Evolutionary conservation across 2,888 invertebrate genomes (phyloP), one percentile per base, ranked within the genome.

Genomic region (Parnassius smintheus): DNA sequence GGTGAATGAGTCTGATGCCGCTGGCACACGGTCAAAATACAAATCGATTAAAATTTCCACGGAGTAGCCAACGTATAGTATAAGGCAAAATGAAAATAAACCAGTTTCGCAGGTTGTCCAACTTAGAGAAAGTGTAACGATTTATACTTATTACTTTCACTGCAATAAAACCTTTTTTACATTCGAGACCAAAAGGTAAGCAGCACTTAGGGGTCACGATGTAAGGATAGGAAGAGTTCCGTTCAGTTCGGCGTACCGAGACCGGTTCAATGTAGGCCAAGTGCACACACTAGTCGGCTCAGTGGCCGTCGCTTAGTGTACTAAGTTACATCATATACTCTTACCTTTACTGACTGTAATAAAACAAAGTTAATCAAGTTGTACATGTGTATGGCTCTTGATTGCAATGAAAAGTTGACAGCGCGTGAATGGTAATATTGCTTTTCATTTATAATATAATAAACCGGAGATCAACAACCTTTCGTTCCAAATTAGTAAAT

Each of bases 211-310:
- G 60, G 64, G 64, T 64, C 60, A 64, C 56, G 62, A 44, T 61
- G 50, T 61, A 60, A 59, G 60, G 70, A 71, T 79, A 82, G 83
- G 82, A 85, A 85, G 82, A 83, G 83, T 80, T 82, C 78, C 75
- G 76, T 68, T 70, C 70, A 72, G 62, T 68, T 62, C 57, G 58
- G 58, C 51, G 61, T 58, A 57, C 54, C 62, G 66, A 66, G 70
- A 73, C 81, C 83, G 79, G 83, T 85, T 77, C 63, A 55, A 84
- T 77, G 72, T 87, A 65, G 87, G 89, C 86, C 89, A 89, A 89
- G 89, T 87, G 84, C 83, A 82, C 83, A 82, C 62, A 52, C 51
- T 59, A 2, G n/a, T 41, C 64, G 65, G 68, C 68, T 65, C 72
- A 42, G 54, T n/a, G 46, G 67, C 70, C 69, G 66, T 71, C 54